Evolutionary conservation across 2,797 vertebrate species (phyloP).

Genomic region (Halcyon badia): DNA sequence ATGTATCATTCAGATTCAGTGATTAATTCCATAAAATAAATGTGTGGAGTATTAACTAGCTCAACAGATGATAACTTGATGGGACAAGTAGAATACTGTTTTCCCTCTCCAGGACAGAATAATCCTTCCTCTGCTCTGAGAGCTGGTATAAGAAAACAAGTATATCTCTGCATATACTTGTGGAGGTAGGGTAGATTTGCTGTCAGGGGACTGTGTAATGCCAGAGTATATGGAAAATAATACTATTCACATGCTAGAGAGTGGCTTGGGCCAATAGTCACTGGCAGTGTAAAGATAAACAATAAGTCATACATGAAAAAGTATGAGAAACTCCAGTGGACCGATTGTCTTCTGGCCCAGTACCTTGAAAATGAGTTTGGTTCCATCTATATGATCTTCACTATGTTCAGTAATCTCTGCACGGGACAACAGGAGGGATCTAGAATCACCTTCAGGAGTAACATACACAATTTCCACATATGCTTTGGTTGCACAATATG

Average conservation of each 20-base stretch:
- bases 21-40: not conserved
- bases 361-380: not conserved
- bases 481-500: not conserved
- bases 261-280: not conserved
- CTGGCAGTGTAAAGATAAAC: not conserved
- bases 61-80: not conserved
- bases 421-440: not conserved
- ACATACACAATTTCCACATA: accelerated
- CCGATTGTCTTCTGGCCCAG: accelerated
- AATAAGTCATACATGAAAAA: not conserved
- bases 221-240: not conserved
- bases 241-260: not conserved
- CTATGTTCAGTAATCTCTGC: not conserved
- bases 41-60: not conserved
- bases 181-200: not conserved
- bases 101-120: not conserved
- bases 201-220: not conserved
- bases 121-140: not conserved
- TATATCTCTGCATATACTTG: accelerated
- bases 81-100: not conserved
- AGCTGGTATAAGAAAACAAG: not conserved
- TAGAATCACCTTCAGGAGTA: not conserved
- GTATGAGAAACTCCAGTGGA: not conserved
- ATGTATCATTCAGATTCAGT: not conserved
- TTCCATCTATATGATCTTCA: not conserved